Evolutionary conservation across 2,888 invertebrate genomes (phyloP).

Genomic region (Lithophane semibrunnea): DNA sequence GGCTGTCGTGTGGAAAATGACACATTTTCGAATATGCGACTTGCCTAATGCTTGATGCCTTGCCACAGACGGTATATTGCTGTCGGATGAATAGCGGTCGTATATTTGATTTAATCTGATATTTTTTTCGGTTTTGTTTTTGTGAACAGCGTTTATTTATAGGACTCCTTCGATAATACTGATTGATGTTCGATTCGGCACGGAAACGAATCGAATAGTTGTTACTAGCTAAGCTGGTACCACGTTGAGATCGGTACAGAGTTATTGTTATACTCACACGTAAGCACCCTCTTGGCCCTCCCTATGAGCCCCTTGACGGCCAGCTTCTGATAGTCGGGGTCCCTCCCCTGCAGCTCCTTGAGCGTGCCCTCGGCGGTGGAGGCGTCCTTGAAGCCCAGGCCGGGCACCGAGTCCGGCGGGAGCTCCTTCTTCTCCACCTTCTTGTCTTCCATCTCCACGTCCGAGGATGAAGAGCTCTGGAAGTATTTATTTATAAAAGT

Average conservation of each 20-base stretch:
- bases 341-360: conserved; percentile 91
- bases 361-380: conserved; percentile 93
- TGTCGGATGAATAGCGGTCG: background rate
- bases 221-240: background rate
- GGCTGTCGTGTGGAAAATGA: too few relatives aligned
- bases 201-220: background rate
- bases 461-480: conserved; percentile 84
- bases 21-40: background rate
- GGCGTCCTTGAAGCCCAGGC: conserved; percentile 94
- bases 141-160: background rate
- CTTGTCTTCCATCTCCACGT: conserved; percentile 85
- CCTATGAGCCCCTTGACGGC: conserved; percentile 93
- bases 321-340: conserved; percentile 94
- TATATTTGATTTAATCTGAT: background rate
- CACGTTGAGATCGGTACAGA: background rate
- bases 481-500: conserved; percentile 3
- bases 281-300: conserved; percentile 93
- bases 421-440: conserved; percentile 78
- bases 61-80: background rate
- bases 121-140: background rate
- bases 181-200: background rate
- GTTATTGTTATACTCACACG: conserved; percentile 84
- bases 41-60: background rate
- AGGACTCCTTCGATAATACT: background rate
- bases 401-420: conserved; percentile 92